Evolutionary conservation across 2,888 invertebrate genomes (phyloP), one percentile per base, ranked within the genome.

Genomic region (Ophioninae sp.): DNA sequence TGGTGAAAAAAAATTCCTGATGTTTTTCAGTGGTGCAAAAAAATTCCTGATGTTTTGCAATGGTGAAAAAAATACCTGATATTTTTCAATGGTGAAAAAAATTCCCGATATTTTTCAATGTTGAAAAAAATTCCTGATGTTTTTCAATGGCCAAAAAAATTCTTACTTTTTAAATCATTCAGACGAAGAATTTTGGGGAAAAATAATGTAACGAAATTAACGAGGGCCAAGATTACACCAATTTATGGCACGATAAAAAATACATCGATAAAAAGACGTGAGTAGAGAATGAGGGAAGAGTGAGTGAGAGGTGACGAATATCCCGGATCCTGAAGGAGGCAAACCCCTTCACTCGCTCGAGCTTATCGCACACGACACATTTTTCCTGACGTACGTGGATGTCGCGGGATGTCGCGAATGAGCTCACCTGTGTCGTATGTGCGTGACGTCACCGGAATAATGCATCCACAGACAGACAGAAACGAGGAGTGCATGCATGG

Each of bases 341-440:
- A 56, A 71, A 78, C 73, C 78, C 69, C 78, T 71, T 78, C 64
- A 64, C 71, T 69, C 68, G 61, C 44, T 68, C 22, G 75, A 63
- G 71, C 71, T 78, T 78, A 78, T 78, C 78, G 56, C 78, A 64
- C 78, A 68, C 71, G 68, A 64, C n/a, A 64, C 78, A 78, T 78
- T 78, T 78, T 71, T 78, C 78, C 69, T 77, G 39, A 69, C 69
- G 69, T 69, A 77, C 77, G 77, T 65, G 65, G 17, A 51, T 65
- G 77, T 69, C 77, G 61, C 77, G 61, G 63, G 44, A 77, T 77
- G 59, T 77, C 78, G 41, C 44, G 77, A 69, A 63, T 63, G 71
- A 71, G 56, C 71, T 63, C 78, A 78, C 64, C 51, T 63, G 39
- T 58, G 71, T 51, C 58, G 61, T 51, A 13, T 3, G 17, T 10